Evolutionary conservation across 2,797 vertebrate genomes (phyloP).

Genomic region (Rhinichthys osculus): DNA sequence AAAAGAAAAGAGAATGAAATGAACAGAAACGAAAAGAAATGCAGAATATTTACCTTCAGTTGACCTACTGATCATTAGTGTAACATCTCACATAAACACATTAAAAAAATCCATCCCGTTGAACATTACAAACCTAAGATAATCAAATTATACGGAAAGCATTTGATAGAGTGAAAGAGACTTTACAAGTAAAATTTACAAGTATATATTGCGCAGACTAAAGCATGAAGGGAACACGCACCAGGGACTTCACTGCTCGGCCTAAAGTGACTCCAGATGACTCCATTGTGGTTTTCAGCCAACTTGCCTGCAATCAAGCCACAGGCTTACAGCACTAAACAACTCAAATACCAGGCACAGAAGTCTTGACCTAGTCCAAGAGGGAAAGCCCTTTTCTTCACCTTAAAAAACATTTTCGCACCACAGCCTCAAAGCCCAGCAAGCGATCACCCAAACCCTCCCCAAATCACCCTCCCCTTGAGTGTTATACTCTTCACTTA

Average conservation of each 20-base stretch:
- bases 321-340: constrained; percentile 55
- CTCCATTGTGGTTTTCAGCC: constrained; percentile 66
- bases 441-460: constrained; percentile 16
- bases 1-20: neutral
- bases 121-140: constrained; percentile 58
- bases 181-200: constrained; percentile 58
- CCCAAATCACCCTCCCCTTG: constrained; percentile 27
- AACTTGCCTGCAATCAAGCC: constrained; percentile 68
- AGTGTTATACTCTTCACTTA: constrained; percentile 78
- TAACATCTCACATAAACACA: neutral
- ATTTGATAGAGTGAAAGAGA: constrained; percentile 59
- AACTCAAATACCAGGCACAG: constrained; percentile 61
- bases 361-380: constrained; percentile 74
- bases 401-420: constrained; percentile 65
- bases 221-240: constrained; percentile 59
- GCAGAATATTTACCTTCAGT: constrained; percentile 1
- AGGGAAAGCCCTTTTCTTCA: constrained; percentile 65
- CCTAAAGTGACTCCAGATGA: constrained; percentile 70
- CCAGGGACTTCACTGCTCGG: constrained; percentile 58
- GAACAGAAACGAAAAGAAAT: neutral
- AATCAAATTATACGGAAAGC: constrained; percentile 68
- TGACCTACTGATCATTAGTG: constrained; percentile 16
- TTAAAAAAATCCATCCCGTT: constrained; percentile 53
- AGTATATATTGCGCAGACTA: constrained; percentile 54
- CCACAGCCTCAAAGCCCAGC: constrained; percentile 46